Percentiles rank a stretch among this genome's conserved stretches.
phyloP scores from a whole-genome alignment of 2,888 invertebrate species.

The Subacronicta megacephala region DNA sequence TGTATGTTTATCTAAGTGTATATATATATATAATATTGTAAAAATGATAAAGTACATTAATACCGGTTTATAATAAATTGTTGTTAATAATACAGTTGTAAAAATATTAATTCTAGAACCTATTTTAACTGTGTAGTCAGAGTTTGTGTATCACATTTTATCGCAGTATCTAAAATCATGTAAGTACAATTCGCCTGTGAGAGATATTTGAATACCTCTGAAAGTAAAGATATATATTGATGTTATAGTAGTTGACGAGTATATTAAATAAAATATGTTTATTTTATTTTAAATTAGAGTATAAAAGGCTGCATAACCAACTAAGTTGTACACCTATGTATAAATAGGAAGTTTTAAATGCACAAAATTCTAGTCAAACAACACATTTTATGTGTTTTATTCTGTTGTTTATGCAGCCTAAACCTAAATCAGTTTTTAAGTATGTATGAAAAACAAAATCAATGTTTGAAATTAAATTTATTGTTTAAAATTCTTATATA shows the following conservation, averaged over 20 bases:
- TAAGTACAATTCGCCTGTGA: constrained; percentile 65
- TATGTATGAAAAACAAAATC: constrained; percentile 31
- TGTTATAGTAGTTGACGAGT: constrained; percentile 53
- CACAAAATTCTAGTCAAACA: constrained; percentile 19
- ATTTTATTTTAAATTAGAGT: constrained; percentile 31
- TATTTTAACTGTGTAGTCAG: constrained; percentile 23
- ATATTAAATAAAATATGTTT: constrained; percentile 42
- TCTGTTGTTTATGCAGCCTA: constrained; percentile 33
- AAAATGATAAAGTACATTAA: not conserved
- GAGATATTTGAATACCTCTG: constrained; percentile 64
- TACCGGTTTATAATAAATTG: constrained; percentile 19
- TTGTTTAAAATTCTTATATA: constrained; percentile 43
- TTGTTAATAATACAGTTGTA: constrained; percentile 16
- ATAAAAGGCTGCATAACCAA: constrained; percentile 24
- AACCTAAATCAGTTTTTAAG: constrained; percentile 40
- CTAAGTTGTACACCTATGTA: constrained; percentile 11
- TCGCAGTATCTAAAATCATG: constrained; percentile 48
- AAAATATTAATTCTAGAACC: constrained; percentile 25
- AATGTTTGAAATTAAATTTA: constrained; percentile 50
- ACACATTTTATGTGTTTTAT: constrained; percentile 21
- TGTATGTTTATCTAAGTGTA: constrained; percentile 41
- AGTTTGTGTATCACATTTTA: constrained; percentile 44
- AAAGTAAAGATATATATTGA: constrained; percentile 45
- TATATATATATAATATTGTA: constrained; percentile 33
- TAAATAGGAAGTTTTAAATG: constrained; percentile 19